Conservation (phyloP, 1,140 invertebrate genomes). For the Penaeus chinensis region DNA sequence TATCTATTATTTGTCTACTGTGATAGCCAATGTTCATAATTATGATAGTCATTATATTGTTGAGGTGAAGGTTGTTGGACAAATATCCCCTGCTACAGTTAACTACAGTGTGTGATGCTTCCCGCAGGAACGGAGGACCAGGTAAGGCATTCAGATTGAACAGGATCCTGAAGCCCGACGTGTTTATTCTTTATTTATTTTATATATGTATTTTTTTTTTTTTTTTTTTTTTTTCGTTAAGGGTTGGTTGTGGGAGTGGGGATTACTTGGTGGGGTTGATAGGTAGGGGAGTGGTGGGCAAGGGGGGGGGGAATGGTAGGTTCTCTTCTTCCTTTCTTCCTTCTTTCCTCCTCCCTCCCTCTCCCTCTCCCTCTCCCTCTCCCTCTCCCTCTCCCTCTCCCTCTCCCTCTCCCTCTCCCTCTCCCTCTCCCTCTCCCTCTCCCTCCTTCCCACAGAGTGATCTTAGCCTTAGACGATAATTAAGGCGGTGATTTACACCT, state of each 20-base stretch:
- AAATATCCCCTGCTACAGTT: too few relatives aligned
- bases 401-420: not conserved
- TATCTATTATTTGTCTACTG: slow-evolving; percentile 15
- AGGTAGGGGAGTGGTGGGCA: too few relatives aligned
- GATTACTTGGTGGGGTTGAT: too few relatives aligned
- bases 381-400: not conserved
- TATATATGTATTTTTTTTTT: not conserved
- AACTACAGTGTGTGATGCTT: too few relatives aligned
- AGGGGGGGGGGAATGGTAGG: not conserved
- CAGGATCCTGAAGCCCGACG: too few relatives aligned
- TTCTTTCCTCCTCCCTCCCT: not conserved
- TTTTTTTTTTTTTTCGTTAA: not conserved
- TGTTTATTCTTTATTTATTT: not conserved
- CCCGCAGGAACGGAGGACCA: too few relatives aligned
- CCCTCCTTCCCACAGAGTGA: not conserved
- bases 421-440: not conserved
- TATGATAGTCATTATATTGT: not conserved
- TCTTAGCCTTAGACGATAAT: not conserved
- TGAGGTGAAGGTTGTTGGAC: too few relatives aligned
- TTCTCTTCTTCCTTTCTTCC: not conserved
- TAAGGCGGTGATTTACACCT: slow-evolving; percentile 6
- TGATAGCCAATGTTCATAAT: not conserved
- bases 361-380: not conserved
- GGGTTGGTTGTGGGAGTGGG: not conserved
- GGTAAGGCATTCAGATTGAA: too few relatives aligned